Conservation (phyloP, 2,797 vertebrate species). For the Malurus splendens region DNA sequence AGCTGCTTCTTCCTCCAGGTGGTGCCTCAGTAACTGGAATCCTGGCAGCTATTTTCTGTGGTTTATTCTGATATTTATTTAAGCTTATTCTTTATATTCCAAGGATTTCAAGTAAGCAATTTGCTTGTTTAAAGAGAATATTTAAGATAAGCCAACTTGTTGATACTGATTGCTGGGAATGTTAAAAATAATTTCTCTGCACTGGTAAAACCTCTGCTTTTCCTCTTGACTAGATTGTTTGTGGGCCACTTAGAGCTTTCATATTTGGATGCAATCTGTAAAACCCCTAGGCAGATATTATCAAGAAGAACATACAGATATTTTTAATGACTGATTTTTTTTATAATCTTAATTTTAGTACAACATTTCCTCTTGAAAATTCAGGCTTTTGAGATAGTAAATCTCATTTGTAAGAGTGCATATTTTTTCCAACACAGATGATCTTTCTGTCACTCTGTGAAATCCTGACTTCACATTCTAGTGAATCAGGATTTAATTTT, state of each 20-base stretch:
- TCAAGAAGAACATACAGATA: neutral
- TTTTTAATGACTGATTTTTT: neutral
- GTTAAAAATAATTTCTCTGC: neutral
- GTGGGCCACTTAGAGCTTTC: neutral
- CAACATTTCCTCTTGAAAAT: neutral
- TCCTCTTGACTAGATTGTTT: neutral
- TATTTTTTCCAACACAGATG: neutral
- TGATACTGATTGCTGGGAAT: neutral
- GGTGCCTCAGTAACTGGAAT: neutral
- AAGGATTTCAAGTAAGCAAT: neutral
- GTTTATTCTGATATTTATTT: neutral
- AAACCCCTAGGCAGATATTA: neutral
- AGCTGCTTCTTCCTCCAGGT: conserved; percentile 37
- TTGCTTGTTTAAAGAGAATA: neutral
- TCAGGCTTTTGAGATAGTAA: neutral
- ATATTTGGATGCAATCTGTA: neutral
- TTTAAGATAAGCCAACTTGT: conserved; percentile 8
- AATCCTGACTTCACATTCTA: neutral
- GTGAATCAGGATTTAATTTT: neutral
- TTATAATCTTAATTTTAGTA: neutral
- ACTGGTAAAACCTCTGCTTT: neutral
- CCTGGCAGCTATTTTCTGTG: neutral
- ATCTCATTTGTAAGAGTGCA: neutral
- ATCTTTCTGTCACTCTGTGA: neutral
- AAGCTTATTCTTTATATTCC: neutral